Base-by-base conservation (phyloP, 1,140 invertebrate genomes). In the Papilio aristodemus region DNA sequence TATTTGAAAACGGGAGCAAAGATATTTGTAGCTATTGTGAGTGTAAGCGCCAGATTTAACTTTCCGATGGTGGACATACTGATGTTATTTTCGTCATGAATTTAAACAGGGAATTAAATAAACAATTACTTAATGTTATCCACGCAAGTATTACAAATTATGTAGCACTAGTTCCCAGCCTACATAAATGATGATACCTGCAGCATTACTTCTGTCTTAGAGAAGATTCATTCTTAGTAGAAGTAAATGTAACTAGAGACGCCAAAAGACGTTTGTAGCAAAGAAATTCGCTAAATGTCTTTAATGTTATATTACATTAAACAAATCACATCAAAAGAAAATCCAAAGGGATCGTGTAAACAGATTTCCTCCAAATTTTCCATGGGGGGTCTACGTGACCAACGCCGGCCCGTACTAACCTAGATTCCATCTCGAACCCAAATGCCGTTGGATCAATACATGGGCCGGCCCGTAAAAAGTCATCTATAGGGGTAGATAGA, bases 361-460 rank as follows among this genome's bases (percentile, higher is more conserved):
- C 62, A 60, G 57, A 57, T 68, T 71, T 59, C 59, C 37, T 50
- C 50, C 60, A 43, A 71, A 71, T 68, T 66, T 66, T 66, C 71
- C 71, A 64, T 46, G 64, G 70, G n/a, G 64, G 70, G 75, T 62
- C 63, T 74, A 80, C 80, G 71, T 75, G 77, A 75, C 74, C 69
- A 71, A 63, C 72, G 37, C 59, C 70, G 70, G 46, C 75, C 76
- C 67, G 67, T 72, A 75, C 64, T 80, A 87, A 89, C 85, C 86
- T 83, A 89, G 80, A 85, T 89, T 83, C 79, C 78, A 79, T 84
- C 74, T 78, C 71, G 72, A 73, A 78, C 71, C 74, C 71, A 77
- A 76, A 77, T 78, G 76, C 71, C 69, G 63, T 68, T 70, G 73
- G 86, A 91, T 91, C 89, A 89, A 91, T 91, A 91, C 80, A 75